A percentile compares a stretch with the other conserved stretches of the same genome.
Conservation (phyloP, 92 coral and sea anemone genomes). For the Paramuricea clavata region DNA sequence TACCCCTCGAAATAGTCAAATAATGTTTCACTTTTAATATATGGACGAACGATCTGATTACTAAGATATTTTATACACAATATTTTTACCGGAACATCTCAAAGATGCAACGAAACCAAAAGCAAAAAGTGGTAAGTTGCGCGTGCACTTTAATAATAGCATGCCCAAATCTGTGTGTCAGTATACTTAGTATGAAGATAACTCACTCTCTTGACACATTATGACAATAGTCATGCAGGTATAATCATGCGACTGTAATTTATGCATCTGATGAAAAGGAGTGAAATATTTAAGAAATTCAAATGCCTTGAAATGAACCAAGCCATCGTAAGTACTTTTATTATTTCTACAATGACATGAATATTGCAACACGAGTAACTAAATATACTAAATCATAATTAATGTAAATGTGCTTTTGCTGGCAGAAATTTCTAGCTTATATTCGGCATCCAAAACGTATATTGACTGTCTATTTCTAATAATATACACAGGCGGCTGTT, state of each 20-base stretch:
- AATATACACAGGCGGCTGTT: background rate
- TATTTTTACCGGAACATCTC: background rate
- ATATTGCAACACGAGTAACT: background rate
- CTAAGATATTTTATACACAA: background rate
- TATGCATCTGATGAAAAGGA: slow-evolving; percentile 31
- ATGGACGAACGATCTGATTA: background rate
- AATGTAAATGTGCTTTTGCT: background rate
- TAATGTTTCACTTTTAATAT: background rate
- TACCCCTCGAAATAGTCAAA: background rate
- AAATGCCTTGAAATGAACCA: slow-evolving; percentile 33
- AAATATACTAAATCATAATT: background rate
- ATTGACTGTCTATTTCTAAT: background rate
- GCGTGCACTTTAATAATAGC: background rate
- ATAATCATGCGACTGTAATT: slow-evolving; percentile 13
- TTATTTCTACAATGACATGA: background rate
- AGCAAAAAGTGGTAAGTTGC: slow-evolving; percentile 45
- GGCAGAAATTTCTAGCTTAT: background rate
- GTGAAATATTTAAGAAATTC: slow-evolving; percentile 28
- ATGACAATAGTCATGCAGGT: background rate
- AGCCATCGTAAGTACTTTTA: slow-evolving; percentile 32
- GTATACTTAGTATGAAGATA: background rate
- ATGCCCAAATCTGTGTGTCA: slow-evolving; percentile 3
- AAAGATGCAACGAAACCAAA: slow-evolving; percentile 39
- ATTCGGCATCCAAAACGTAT: background rate
- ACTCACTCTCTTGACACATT: background rate